Conservation (phyloP, 35 echinoderm and acorn worm species). For the Ptychodera flava region DNA sequence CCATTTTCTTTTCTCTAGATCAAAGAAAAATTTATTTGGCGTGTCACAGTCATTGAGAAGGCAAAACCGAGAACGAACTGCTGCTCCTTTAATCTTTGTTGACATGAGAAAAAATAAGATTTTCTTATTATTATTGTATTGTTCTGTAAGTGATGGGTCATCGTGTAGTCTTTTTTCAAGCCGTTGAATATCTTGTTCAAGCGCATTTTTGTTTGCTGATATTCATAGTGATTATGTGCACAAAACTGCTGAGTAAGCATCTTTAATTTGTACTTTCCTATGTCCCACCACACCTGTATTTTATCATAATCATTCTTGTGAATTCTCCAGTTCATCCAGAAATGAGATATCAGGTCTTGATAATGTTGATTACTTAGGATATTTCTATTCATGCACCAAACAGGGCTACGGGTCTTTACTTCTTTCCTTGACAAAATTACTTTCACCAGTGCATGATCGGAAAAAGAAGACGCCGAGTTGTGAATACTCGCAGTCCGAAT, state of each 20-base stretch:
- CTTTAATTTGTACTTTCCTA: conserved; percentile 21
- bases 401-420: background rate
- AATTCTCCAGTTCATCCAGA: conserved; percentile 16
- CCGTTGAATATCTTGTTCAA: background rate
- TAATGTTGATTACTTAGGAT: conserved; percentile 8
- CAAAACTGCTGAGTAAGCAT: background rate
- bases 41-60: conserved; percentile 20
- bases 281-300: conserved; percentile 23
- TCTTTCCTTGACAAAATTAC: background rate
- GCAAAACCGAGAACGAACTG: conserved; percentile 15
- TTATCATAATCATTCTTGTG: background rate
- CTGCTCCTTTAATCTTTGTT: conserved; percentile 8
- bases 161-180: background rate
- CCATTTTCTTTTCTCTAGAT: conserved; percentile 13
- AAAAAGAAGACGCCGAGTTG: conserved; percentile 6
- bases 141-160: background rate
- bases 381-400: conserved; percentile 20
- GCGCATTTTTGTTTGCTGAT: background rate
- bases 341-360: background rate
- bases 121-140: background rate
- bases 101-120: background rate
- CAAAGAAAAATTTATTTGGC: background rate
- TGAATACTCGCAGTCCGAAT: background rate
- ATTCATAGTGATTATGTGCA: background rate
- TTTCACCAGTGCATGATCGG: conserved; percentile 14